phyloP scores from a whole-genome alignment of 2,888 invertebrate genomes.

The Elmis aenea region DNA sequence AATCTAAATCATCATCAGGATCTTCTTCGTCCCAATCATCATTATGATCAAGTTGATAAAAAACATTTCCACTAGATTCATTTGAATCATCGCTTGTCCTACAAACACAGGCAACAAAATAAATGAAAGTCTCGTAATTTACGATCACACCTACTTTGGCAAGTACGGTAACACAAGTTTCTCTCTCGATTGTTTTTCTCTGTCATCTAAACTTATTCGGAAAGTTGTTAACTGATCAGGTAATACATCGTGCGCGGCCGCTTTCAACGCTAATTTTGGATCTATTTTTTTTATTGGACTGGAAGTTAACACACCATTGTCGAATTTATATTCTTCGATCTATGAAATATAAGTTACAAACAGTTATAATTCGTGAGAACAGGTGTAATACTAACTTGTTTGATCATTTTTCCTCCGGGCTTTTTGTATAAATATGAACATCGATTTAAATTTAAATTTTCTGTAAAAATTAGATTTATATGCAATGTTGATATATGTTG shows the following conservation, averaged over 20 bases:
- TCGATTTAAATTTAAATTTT: slow-evolving; percentile 42
- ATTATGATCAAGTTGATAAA: slow-evolving; percentile 70
- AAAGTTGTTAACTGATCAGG: slow-evolving; percentile 56
- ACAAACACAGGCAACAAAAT: slow-evolving; percentile 42
- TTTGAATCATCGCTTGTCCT: slow-evolving; percentile 20
- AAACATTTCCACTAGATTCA: slow-evolving; percentile 58
- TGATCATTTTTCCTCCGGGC: slow-evolving; percentile 49
- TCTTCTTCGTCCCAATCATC: slow-evolving; percentile 86
- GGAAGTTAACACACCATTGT: slow-evolving; percentile 37
- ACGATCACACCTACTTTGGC: slow-evolving; percentile 41
- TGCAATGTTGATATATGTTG: slow-evolving; percentile 45
- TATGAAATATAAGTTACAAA: slow-evolving; percentile 17
- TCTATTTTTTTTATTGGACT: slow-evolving; percentile 38
- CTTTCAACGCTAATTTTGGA: slow-evolving; percentile 34
- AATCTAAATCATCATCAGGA: slow-evolving; percentile 79
- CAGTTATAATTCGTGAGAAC: slow-evolving; percentile 2
- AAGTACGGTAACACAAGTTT: slow-evolving; percentile 59
- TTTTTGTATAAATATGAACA: slow-evolving; percentile 47
- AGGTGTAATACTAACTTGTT: slow-evolving; percentile 36
- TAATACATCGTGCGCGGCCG: slow-evolving; percentile 33
- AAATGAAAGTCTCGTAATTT: no score
- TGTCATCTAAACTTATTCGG: slow-evolving; percentile 59
- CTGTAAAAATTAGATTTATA: slow-evolving; percentile 41
- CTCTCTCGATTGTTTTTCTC: slow-evolving; percentile 56
- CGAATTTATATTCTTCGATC: slow-evolving; percentile 38